Evolutionary conservation across 2,113 vertebrate species (phyloP), one percentile per base, ranked within the genome.

Genomic region (Heterocephalus glaber): DNA sequence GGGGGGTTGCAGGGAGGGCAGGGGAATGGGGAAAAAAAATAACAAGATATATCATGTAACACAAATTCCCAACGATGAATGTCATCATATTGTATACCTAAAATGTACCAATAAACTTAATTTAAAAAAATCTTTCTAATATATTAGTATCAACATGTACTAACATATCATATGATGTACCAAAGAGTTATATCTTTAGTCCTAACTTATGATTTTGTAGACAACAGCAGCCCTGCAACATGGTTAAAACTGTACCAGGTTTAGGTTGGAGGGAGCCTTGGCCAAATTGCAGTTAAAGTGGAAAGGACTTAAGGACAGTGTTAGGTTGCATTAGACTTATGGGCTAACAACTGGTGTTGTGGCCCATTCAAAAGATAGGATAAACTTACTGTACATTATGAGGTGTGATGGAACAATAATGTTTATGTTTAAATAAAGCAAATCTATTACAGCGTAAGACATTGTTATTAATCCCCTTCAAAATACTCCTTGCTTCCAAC

Each of bases 221-320:
- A 84, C 28, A 63, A 1, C 20, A 49, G 7, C 35, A 52, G 8
- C n/a, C 65, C 47, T 65, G 41, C 5, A 66, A 12, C 3, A 7
- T 52, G 35, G 20, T 41, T 94, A 65, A 74, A 90, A 33, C 33
- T 90, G 22, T 3, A 28, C 16, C 16, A 49, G 61, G 7, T 86
- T 33, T 90, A 74, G 56, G 17, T 63, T 90, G 56, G n/a, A 74
- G 74, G 61, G 35, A 81, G 7, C 24, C 38, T 96, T 94, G 92
- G 30, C 38, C 65, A 86, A 65, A 58, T 85, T 47, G 19, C 56
- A 96, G 17, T 86, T 74, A 13, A 65, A 79, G 33, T n/a, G 11
- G n/a, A 77, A 74, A 84, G 52, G 47, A 9, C 35, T 76, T 94
- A 82, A 91, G 38, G 66, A 83, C 38, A 90, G 49, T 54, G 44